Conservation (phyloP, 1,140 invertebrate genomes). For the Papilio dardanus region DNA sequence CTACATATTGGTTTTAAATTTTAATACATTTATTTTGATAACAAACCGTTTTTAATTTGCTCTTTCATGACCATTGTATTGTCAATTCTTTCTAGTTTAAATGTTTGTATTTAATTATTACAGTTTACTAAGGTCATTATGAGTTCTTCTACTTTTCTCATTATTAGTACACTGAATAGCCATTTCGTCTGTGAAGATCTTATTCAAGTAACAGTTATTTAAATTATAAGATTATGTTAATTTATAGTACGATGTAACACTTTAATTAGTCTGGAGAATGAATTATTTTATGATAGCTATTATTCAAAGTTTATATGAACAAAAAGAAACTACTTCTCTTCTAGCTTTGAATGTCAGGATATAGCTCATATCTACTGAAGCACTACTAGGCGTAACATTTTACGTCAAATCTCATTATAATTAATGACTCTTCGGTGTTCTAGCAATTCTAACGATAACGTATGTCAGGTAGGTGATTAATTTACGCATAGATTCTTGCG, state of each 20-base stretch:
- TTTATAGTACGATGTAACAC: not conserved
- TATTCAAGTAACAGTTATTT: not conserved
- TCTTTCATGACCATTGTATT: not conserved
- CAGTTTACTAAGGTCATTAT: too few species aligned
- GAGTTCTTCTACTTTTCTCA: too few species aligned
- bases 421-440: conserved; percentile 13
- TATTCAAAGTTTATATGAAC: not conserved
- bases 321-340: not conserved
- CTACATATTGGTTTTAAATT: not conserved
- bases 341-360: not conserved
- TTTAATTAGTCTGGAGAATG: not conserved
- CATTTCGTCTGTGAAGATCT: not conserved
- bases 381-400: conserved; percentile 3
- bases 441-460: not conserved
- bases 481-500: not conserved
- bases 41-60: not conserved
- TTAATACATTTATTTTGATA: too few species aligned
- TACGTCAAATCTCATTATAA: conserved; percentile 14
- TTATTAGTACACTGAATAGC: not conserved
- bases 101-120: not conserved
- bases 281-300: not conserved
- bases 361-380: conserved; percentile 4
- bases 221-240: not conserved
- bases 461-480: conserved; percentile 17
- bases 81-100: not conserved